A percentile compares a stretch with the other conserved stretches of the same genome.
These are phyloP conservation scores for Orthonyx spaldingii DNA, from an alignment of 2,113 vertebrate genomes.

Conservation along the genomic window DNA sequence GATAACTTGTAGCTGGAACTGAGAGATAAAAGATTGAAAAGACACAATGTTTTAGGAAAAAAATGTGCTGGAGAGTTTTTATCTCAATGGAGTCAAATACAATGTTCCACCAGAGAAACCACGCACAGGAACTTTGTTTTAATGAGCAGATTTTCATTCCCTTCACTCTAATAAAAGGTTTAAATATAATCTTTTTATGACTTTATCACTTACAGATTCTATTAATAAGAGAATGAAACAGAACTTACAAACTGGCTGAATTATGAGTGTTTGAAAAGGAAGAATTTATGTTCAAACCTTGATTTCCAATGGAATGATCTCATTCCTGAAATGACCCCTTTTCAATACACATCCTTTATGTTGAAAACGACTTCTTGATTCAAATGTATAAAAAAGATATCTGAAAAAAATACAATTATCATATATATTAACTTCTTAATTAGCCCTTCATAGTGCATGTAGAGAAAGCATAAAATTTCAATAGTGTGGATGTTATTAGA, in stretches of 20 bases:
- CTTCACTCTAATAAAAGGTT: background rate
- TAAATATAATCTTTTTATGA: background rate
- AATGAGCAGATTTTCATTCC: background rate
- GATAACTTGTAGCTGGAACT: background rate
- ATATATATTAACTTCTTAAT: background rate
- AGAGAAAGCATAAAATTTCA: background rate
- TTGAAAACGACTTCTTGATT: background rate
- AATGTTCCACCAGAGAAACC: background rate
- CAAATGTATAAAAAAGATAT: background rate
- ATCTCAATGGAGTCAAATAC: background rate
- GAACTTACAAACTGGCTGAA: background rate
- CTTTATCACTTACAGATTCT: background rate
- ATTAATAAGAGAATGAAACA: background rate
- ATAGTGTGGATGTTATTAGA: no score
- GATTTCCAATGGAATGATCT: background rate
- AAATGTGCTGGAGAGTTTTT: background rate
- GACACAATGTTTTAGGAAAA: background rate
- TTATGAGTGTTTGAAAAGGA: background rate
- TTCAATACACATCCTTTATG: background rate
- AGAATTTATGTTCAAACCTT: background rate
- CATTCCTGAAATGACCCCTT: background rate
- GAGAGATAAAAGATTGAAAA: background rate
- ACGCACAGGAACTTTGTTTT: background rate
- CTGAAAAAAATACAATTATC: background rate
- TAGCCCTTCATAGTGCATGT: background rate